These are phyloP conservation scores for Manis crassicaudata DNA, from an alignment of 2,797 vertebrate species.

Conservation along the genomic window DNA sequence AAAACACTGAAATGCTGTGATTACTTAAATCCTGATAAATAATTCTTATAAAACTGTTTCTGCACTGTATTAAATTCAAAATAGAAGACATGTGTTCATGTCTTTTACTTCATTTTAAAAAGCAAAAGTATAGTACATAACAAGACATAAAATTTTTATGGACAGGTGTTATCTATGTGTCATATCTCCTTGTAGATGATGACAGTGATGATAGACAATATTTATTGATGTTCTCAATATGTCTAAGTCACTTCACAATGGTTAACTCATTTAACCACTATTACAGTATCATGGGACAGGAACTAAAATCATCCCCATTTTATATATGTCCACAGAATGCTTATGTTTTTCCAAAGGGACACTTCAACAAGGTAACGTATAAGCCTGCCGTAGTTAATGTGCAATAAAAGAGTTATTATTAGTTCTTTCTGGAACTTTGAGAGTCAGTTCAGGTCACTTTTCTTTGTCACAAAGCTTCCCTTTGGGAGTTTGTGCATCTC, in stretches of 20 bases:
- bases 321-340: background rate
- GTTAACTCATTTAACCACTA: background rate
- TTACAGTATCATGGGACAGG: background rate
- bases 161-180: background rate
- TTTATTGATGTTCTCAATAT: background rate
- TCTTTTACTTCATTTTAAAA: background rate
- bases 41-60: conserved; percentile 25
- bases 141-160: background rate
- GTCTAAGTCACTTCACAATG: background rate
- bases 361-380: background rate
- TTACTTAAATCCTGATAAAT: conserved; percentile 16
- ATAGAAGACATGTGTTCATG: background rate
- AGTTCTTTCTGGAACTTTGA: background rate
- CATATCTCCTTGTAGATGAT: background rate
- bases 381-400: background rate
- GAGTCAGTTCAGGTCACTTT: background rate
- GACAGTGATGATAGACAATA: background rate
- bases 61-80: conserved; percentile 8
- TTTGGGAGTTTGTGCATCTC: background rate
- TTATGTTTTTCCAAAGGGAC: background rate
- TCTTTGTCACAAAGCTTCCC: background rate
- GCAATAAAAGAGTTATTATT: background rate
- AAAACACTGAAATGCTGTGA: conserved; percentile 2
- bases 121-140: background rate
- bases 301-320: background rate